Percentiles rank a stretch among this genome's conserved stretches.
These are phyloP conservation scores for Sinella curviseta DNA, from an alignment of 1,140 invertebrate genomes.

Conservation along the genomic window DNA sequence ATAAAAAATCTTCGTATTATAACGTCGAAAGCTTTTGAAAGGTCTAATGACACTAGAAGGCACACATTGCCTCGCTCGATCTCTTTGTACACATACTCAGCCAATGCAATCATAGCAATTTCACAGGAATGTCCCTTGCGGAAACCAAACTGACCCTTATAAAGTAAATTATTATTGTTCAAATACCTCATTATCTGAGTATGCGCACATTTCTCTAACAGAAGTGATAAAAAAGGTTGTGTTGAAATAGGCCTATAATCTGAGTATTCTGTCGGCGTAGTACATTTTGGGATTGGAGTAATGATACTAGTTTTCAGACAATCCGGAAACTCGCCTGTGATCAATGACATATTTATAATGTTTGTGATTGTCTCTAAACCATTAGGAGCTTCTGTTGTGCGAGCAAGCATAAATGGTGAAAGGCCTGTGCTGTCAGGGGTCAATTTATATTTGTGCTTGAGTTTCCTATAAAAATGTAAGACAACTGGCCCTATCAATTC, in stretches of 20 bases:
- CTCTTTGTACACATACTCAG: slow-evolving; percentile 3
- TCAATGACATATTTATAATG: neutral
- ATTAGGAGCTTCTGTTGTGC: neutral
- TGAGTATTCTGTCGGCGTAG: neutral
- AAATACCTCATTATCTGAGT: neutral
- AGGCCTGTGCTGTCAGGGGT: neutral
- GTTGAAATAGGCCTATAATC: neutral
- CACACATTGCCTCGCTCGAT: slow-evolving; percentile 26
- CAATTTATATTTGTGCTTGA: neutral
- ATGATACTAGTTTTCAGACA: neutral
- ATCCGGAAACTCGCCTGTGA: neutral
- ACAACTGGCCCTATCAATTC: neutral
- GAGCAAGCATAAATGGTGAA: neutral
- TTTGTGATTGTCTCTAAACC: neutral
- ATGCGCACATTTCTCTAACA: neutral
- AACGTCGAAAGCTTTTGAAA: slow-evolving; percentile 34
- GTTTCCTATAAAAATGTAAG: neutral
- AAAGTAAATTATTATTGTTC: slow-evolving; percentile 17
- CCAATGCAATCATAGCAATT: neutral
- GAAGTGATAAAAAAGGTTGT: neutral
- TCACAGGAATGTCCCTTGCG: slow-evolving; percentile 13
- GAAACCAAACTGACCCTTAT: slow-evolving; percentile 33
- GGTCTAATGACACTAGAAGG: slow-evolving; percentile 23
- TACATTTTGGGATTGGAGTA: neutral
- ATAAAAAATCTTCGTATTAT: neutral